These are phyloP conservation scores for Megaceryle torquata DNA, from an alignment of 2,113 vertebrate species.

Conservation along the genomic window DNA sequence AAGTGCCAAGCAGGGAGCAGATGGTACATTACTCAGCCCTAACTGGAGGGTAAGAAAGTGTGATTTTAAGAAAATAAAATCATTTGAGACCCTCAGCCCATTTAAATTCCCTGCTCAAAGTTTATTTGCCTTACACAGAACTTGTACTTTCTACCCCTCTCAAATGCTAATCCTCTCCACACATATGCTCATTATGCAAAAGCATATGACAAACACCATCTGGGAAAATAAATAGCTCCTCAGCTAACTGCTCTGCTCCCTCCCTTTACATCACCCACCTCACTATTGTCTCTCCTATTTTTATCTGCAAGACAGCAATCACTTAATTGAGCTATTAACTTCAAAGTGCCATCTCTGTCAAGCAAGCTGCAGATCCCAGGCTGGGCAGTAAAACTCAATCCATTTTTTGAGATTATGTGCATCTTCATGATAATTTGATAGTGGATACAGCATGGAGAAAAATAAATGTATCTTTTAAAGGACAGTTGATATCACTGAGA, in stretches of 20 bases:
- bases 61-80: background rate
- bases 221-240: conserved; percentile 65
- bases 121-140: conserved; percentile 59
- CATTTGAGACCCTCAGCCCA: conserved; percentile 46
- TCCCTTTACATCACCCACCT: conserved; percentile 49
- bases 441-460: background rate
- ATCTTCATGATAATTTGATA: background rate
- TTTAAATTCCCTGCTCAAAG: conserved; percentile 44
- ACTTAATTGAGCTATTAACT: conserved; percentile 37
- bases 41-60: conserved; percentile 66
- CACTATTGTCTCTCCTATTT: conserved; percentile 60
- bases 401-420: background rate
- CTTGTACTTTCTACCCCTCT: conserved; percentile 53
- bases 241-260: conserved; percentile 23
- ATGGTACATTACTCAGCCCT: conserved; percentile 64
- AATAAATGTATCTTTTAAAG: background rate
- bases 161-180: conserved; percentile 61
- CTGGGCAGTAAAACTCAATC: background rate
- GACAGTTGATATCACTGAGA: background rate
- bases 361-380: background rate
- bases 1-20: conserved; percentile 55
- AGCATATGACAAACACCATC: conserved; percentile 71
- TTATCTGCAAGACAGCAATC: conserved; percentile 44
- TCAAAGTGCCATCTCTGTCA: background rate
- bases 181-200: conserved; percentile 67